These are phyloP conservation scores for Sebastes cheni DNA, from an alignment of 2,797 vertebrate species.

Conservation along the genomic window DNA sequence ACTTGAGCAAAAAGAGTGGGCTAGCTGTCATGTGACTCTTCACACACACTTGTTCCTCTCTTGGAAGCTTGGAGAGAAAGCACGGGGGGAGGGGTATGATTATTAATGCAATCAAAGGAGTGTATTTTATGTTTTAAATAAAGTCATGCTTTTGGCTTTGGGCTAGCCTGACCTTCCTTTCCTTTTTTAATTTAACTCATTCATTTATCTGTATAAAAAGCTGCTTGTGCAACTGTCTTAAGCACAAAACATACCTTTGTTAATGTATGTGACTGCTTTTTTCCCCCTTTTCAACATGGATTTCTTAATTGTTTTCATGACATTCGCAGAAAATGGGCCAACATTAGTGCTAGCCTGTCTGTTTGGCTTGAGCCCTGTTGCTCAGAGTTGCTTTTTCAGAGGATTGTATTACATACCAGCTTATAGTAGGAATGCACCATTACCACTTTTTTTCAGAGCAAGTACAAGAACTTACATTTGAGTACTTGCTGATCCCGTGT, in stretches of 20 bases:
- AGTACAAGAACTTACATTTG: neutral
- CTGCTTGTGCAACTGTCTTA: slow-evolving; percentile 46
- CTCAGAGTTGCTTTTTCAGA: neutral
- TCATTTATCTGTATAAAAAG: slow-evolving; percentile 62
- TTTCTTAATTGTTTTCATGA: slow-evolving; percentile 24
- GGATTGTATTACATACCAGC: neutral
- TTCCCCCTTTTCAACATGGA: neutral
- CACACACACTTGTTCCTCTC: slow-evolving; percentile 69
- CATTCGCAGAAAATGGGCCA: slow-evolving; percentile 32
- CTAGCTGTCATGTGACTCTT: slow-evolving; percentile 72
- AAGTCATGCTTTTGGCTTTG: slow-evolving; percentile 77
- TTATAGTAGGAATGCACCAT: neutral
- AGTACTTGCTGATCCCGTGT: neutral
- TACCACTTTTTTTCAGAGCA: neutral
- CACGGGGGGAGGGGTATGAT: slow-evolving; percentile 43
- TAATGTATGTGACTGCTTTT: slow-evolving; percentile 16
- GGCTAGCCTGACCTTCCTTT: slow-evolving; percentile 57
- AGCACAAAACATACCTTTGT: slow-evolving; percentile 54
- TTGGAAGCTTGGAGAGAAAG: slow-evolving; percentile 50
- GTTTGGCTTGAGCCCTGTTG: slow-evolving; percentile 16
- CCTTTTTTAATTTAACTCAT: slow-evolving; percentile 44
- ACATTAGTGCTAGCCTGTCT: slow-evolving; percentile 18
- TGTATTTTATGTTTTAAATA: slow-evolving; percentile 73
- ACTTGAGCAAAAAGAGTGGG: slow-evolving; percentile 59
- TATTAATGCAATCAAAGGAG: slow-evolving; percentile 75